These are phyloP conservation scores for Thalassoma bifasciatum DNA, from an alignment of 2,113 vertebrate genomes.

Conservation along the genomic window DNA sequence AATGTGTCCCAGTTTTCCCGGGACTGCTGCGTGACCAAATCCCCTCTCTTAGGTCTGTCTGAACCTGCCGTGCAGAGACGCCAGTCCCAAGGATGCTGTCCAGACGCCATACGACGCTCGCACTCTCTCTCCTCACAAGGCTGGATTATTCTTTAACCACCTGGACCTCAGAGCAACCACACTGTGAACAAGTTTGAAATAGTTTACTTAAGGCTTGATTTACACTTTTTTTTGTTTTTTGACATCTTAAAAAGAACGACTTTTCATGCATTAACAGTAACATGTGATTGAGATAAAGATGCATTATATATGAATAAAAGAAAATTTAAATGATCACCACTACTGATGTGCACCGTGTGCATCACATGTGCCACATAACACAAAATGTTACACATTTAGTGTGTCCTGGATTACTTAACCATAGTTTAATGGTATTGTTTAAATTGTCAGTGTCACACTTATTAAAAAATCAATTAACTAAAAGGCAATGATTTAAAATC, in stretches of 20 bases:
- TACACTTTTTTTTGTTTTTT: not conserved
- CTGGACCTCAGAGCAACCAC: conserved; percentile 32
- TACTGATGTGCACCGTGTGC: not conserved
- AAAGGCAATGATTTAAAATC: not conserved
- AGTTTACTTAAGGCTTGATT: not conserved
- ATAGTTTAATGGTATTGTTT: not conserved
- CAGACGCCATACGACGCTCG: conserved; percentile 45
- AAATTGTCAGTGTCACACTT: not conserved
- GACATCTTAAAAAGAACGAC: not conserved
- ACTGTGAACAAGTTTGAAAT: conserved; percentile 10
- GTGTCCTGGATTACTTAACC: not conserved
- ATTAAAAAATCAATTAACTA: not conserved
- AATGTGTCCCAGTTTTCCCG: conserved; percentile 67
- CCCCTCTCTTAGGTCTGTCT: conserved; percentile 68
- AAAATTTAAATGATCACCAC: not conserved
- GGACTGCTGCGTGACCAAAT: conserved; percentile 63
- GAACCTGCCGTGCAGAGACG: conserved; percentile 56
- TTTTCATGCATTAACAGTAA: not conserved
- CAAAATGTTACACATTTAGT: not conserved
- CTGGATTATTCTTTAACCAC: conserved; percentile 66
- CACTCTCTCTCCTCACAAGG: conserved; percentile 38
- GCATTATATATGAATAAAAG: not conserved
- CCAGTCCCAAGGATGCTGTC: conserved; percentile 41
- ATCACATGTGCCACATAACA: too few species aligned
- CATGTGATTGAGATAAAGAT: not conserved